Evolutionary conservation across 2,888 invertebrate species (phyloP).

Genomic region (Prenolepis imparis): DNA sequence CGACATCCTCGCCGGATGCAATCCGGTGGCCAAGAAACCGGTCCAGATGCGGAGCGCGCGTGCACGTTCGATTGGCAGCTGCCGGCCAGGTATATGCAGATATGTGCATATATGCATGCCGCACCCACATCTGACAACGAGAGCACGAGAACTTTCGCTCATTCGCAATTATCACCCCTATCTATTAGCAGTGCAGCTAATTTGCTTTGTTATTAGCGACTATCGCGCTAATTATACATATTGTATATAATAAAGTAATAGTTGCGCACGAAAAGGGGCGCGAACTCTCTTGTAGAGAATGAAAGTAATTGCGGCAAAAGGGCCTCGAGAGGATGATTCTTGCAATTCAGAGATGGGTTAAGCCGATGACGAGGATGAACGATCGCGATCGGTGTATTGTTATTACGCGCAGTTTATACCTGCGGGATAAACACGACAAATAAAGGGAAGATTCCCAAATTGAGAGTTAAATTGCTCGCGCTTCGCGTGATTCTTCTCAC

Average conservation of each 20-base stretch:
- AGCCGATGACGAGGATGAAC: constrained; percentile 27
- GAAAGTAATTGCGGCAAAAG: constrained; percentile 20
- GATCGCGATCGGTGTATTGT: constrained; percentile 4
- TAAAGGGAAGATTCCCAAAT: constrained; percentile 18
- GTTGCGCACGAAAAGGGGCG: neutral
- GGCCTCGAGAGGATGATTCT: neutral
- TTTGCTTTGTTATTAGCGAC: constrained; percentile 23
- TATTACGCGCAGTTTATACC: constrained; percentile 36
- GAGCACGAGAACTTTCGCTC: constrained; percentile 38
- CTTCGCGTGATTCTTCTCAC: constrained; percentile 2
- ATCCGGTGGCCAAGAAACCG: constrained; percentile 60
- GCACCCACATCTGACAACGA: constrained; percentile 16
- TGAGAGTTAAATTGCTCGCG: constrained; percentile 13
- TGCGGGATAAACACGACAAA: constrained; percentile 10
- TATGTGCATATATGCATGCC: constrained; percentile 47
- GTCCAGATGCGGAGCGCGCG: constrained; percentile 63
- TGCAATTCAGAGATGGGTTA: neutral
- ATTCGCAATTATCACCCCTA: constrained; percentile 41
- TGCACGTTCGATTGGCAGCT: constrained; percentile 65
- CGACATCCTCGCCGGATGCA: constrained; percentile 34
- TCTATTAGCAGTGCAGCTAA: neutral
- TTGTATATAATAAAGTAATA: constrained; percentile 44
- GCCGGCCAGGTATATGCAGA: constrained; percentile 58
- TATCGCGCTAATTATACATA: constrained; percentile 40
- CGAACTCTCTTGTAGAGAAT: constrained; percentile 33